Percentiles rank a stretch among this genome's conserved stretches.
phyloP scores from a whole-genome alignment of 2,797 vertebrate genomes.

The Pseudomugil gertrudae region DNA sequence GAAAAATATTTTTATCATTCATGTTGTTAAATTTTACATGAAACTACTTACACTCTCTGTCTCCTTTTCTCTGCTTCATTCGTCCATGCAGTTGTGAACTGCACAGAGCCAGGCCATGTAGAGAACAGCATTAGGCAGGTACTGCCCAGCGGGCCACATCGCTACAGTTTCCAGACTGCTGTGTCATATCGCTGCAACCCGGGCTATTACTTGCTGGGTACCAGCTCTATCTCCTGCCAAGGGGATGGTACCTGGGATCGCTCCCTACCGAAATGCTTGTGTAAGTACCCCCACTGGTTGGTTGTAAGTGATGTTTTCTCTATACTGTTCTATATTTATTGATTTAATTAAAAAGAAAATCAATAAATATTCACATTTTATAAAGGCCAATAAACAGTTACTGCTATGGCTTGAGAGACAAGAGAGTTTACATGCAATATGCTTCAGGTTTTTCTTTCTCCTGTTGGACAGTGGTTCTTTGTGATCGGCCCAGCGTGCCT shows the following conservation, averaged over 20 bases:
- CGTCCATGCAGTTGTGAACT: constrained; percentile 90
- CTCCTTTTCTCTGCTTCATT: constrained; percentile 10
- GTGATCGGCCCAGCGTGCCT: constrained; percentile 91
- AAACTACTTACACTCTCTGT: neutral
- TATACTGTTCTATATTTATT: too few relatives aligned
- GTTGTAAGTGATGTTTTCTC: neutral
- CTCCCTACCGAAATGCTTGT: constrained; percentile 91
- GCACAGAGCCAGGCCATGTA: constrained; percentile 94
- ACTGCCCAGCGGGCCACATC: constrained; percentile 87
- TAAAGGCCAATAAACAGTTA: neutral
- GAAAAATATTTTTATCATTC: neutral
- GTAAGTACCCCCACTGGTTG: constrained; percentile 86
- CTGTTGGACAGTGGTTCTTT: constrained; percentile 89
- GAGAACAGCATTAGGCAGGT: constrained; percentile 93
- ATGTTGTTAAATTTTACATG: neutral
- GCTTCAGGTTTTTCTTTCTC: constrained; percentile 24
- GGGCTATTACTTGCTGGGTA: constrained; percentile 93
- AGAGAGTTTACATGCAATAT: neutral
- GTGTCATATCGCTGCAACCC: constrained; percentile 93
- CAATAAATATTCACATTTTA: neutral
- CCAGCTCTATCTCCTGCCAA: constrained; percentile 92
- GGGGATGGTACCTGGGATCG: constrained; percentile 97
- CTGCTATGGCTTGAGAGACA: neutral
- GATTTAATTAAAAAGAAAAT: too few relatives aligned
- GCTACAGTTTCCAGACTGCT: constrained; percentile 93